Evolutionary conservation across 2,888 invertebrate genomes (phyloP).

Genomic region (Aphodius granarius): DNA sequence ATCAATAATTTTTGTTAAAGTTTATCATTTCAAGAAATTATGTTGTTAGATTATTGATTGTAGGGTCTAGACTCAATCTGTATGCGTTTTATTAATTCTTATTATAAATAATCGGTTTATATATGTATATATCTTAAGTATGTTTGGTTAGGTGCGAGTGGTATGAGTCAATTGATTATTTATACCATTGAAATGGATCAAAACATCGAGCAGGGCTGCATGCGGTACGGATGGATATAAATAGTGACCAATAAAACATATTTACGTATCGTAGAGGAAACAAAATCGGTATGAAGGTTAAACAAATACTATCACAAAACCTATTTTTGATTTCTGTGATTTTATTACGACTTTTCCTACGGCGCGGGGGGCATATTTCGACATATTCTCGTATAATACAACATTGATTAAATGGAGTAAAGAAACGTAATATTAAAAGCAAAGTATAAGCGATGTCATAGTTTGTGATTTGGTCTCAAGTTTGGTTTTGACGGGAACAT

Average conservation of each 20-base stretch:
- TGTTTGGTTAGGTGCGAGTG: neutral
- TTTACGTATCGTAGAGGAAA: neutral
- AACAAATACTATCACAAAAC: neutral
- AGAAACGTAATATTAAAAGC: neutral
- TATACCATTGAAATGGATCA: neutral
- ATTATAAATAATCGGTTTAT: neutral
- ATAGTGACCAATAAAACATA: conserved; percentile 4
- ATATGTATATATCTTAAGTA: neutral
- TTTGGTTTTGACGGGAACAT: neutral
- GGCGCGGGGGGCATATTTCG: too few species aligned
- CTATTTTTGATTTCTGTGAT: neutral
- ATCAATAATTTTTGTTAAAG: too few species aligned
- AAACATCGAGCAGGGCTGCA: neutral
- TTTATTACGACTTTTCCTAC: too few species aligned
- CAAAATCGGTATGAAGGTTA: neutral
- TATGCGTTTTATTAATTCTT: neutral
- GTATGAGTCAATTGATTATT: neutral
- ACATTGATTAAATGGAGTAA: too few species aligned
- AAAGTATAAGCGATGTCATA: neutral
- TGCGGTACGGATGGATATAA: neutral
- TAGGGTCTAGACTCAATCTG: neutral
- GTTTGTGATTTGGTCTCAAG: neutral
- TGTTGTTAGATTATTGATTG: neutral
- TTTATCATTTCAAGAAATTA: neutral
- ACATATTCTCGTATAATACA: too few species aligned